These are phyloP conservation scores for Petrocephalus schoutedeni DNA, from an alignment of 2,797 vertebrate species.

Conservation along the genomic window DNA sequence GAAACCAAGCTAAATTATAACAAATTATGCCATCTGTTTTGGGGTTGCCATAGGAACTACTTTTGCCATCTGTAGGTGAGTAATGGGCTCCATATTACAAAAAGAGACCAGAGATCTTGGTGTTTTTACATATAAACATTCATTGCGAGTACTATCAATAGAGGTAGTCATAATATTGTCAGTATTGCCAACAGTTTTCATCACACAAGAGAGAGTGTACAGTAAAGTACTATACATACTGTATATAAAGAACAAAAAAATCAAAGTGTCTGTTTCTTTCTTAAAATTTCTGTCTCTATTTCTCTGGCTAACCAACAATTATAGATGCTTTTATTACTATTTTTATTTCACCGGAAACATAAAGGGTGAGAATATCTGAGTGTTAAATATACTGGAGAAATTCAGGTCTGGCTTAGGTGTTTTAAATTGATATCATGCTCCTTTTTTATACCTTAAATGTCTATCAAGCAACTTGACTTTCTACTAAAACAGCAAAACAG, in stretches of 20 bases:
- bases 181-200: background rate
- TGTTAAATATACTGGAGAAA: background rate
- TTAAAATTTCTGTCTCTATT: background rate
- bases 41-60: slow-evolving; percentile 4
- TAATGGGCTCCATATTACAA: background rate
- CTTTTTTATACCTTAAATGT: background rate
- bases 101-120: background rate
- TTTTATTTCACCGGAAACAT: background rate
- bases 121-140: background rate
- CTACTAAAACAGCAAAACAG: background rate
- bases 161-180: background rate
- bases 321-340: background rate
- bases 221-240: background rate
- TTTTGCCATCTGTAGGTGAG: background rate
- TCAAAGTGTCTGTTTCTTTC: background rate
- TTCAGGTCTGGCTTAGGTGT: background rate
- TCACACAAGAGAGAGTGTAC: background rate
- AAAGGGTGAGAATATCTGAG: background rate
- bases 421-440: background rate
- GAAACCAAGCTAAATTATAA: background rate
- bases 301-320: background rate
- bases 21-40: background rate
- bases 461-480: background rate
- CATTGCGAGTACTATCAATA: background rate
- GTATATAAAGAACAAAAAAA: background rate